Evolutionary conservation across 2,797 vertebrate genomes (phyloP), one percentile per base, ranked within the genome.

Genomic region (Mormyrus hasselquistii): DNA sequence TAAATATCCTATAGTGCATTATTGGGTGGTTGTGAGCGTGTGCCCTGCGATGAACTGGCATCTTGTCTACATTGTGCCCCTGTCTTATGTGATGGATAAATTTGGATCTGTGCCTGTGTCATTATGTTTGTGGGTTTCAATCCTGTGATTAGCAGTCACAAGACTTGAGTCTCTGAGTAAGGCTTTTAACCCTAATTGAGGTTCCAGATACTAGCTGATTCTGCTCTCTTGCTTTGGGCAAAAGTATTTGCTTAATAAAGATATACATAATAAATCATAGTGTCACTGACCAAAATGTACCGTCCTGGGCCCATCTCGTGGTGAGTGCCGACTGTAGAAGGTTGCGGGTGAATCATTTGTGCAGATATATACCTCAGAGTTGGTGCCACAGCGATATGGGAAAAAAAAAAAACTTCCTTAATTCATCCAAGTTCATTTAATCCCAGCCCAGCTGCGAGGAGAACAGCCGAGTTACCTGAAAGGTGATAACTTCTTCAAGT

Each of bases 401-500:
- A 29, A 0, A 38, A 50, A 10, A 89, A 89, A 25, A 25, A 65
- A 89, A 89, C 87, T 38, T 34, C 53, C 59, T 87, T 41, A 41
- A 57, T 38, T 88, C 16, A 12, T 69, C 4, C 34, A 12, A 4
- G 82, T 38, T 16, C 91, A 86, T 94, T 52, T 84, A 52, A 84
- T 52, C 49, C 44, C 47, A 99, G 98, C 95, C 93, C 97, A 99
- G 95, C 95, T 99, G 82, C 96, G 94, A 29, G 93, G 97, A 87
- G 95, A 97, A 89, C 97, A 98, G 92, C 97, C 98, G 89, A 99
- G 98, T 94, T 98, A 99, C 93, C 96, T 99, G 92, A 99, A 99
- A 90, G 98, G 98, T n/a, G 98, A 99, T 93, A 99, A 99, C 94
- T 99, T 99, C 93, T 99, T 99, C 91, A 98, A 97, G 91, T 99